Evolutionary conservation across 2,113 vertebrate species (phyloP), one percentile per base, ranked within the genome.

Genomic region (Callionymus lyra): DNA sequence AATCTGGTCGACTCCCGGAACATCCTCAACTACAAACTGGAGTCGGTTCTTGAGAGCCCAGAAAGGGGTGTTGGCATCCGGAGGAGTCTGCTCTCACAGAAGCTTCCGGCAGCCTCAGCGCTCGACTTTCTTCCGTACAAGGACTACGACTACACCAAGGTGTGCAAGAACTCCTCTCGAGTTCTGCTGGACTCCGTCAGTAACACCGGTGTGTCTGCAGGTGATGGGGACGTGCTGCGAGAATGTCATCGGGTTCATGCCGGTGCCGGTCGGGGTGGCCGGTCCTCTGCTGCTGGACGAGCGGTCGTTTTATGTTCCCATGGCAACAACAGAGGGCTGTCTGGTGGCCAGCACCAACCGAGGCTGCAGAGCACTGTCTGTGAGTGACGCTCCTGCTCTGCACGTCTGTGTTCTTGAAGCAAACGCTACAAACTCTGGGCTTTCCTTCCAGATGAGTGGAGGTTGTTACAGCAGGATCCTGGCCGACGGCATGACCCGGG

Each of bases 291-390:
- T 81, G 46, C 54, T 98, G 81, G 90, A 98, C 47, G 87, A 84
- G 41, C 88, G 86, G 63, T 87, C 90, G 58, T 93, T 90, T 68
- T 85, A 97, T 13, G 77, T 98, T 33, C 94, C 95, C 9, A 83
- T 98, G 90, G 95, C 95, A 56, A 98, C 94, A 48, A 98, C 95
- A 11, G 95, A 98, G 77, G 95, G 95, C 16, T 97, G 92, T 53
- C 87, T 98, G 43, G 91, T 98, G 36, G 94, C 95, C 50, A 98
- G 94, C 77, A 89, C 93, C 3, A 98, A 98, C 38, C 77, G 95
- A 72, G 94, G 95, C 41, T 98, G 93, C 77, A 86, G 94, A 75
- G 92, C 95, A 1, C 88, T 98, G 37, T 78, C 74, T 44, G 95
- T 98, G 82, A 90, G 90, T 27, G 21, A 5, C 21, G 4, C 21